These are phyloP conservation scores for Macquaria australasica DNA, from an alignment of 2,113 vertebrate species.

Conservation along the genomic window DNA sequence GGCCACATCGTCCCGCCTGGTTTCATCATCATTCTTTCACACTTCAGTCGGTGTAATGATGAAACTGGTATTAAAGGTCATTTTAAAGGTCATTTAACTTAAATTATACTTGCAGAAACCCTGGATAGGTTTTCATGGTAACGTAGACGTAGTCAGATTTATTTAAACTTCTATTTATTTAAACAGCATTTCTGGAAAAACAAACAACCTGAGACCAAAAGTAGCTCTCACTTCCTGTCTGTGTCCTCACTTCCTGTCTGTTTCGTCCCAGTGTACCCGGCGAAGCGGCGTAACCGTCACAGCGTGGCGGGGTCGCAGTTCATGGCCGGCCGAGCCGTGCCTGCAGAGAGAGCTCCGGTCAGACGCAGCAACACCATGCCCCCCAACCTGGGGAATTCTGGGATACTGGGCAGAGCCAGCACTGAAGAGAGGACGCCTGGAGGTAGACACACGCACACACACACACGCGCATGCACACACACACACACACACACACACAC, in stretches of 20 bases:
- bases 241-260: neutral
- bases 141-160: too few species aligned
- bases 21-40: too few species aligned
- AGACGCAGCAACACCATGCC: slow-evolving; percentile 94
- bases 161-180: too few species aligned
- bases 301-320: slow-evolving; percentile 90
- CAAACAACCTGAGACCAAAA: too few species aligned
- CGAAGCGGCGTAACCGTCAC: slow-evolving; percentile 90
- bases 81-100: too few species aligned
- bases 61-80: too few species aligned
- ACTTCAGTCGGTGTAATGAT: too few species aligned
- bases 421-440: slow-evolving; percentile 83
- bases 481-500: neutral
- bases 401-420: slow-evolving; percentile 82
- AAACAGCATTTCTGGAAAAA: too few species aligned
- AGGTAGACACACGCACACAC: slow-evolving; percentile 46
- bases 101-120: too few species aligned
- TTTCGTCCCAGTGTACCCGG: slow-evolving; percentile 84
- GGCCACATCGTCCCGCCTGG: too few species aligned
- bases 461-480: neutral
- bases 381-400: slow-evolving; percentile 88
- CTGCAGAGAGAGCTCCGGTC: slow-evolving; percentile 82
- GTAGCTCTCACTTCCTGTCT: neutral
- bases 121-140: too few species aligned
- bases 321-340: slow-evolving; percentile 63